Conservation (phyloP, 2,113 vertebrate species). For the Puma concolor region DNA sequence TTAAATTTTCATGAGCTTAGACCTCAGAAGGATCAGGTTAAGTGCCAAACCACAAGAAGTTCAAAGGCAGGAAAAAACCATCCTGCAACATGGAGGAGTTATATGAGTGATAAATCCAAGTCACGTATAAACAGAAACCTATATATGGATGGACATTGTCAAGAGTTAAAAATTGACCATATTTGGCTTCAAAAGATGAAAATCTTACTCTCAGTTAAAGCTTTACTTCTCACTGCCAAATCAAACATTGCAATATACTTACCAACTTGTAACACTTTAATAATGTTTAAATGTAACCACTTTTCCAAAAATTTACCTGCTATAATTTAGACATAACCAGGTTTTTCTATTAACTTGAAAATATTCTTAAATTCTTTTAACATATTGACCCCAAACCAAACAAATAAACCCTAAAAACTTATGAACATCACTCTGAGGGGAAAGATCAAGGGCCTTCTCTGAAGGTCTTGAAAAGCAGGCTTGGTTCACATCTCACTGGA, state of each 20-base stretch:
- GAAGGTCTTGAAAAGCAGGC: background rate
- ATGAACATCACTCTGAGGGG: background rate
- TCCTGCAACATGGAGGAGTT: background rate
- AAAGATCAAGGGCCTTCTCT: background rate
- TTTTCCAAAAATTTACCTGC: background rate
- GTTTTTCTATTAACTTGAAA: constrained; percentile 6
- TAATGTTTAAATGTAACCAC: background rate
- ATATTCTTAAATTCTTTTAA: constrained; percentile 13
- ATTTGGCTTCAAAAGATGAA: constrained; percentile 71
- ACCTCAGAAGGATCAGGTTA: background rate
- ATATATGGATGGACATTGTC: constrained; percentile 49
- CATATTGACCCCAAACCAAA: background rate
- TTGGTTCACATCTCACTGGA: background rate
- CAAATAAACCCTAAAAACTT: background rate
- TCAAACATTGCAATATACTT: constrained; percentile 49
- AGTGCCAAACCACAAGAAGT: background rate
- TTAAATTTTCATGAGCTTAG: background rate
- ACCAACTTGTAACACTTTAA: background rate
- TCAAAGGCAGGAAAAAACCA: background rate
- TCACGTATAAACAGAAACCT: constrained; percentile 54
- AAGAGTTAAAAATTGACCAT: constrained; percentile 66
- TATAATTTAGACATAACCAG: background rate
- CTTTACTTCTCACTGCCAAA: constrained; percentile 62
- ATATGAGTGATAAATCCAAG: constrained; percentile 33
- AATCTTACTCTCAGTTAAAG: constrained; percentile 42